Base-by-base conservation (phyloP, 2,113 vertebrate species). In the Benitochromis conjunctus region DNA sequence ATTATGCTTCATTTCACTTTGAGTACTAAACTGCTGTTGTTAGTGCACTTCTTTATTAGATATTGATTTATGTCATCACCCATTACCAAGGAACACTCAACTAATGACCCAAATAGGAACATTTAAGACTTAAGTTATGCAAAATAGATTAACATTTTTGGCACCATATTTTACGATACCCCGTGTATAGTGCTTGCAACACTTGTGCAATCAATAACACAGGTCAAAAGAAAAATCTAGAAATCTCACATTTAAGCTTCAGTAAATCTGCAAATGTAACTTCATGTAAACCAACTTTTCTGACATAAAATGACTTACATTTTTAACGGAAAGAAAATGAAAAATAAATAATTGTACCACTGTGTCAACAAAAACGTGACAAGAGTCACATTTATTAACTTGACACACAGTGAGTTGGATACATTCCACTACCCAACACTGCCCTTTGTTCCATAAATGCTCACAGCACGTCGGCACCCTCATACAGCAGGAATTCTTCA, bases 361-460 rank as follows among this genome's bases (percentile, higher is more conserved):
- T 88, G 84, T 82, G 62, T 81, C 80, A 84, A 66, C 79, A 88
- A 84, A 91, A 80, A 79, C 56, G 82, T 90, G 88, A 91, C 91
- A 69, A 29, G 31, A 26, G 60, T 55, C 62, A 34, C 54, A 76
- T 87, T 82, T 92, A 91, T 91, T 92, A 16, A 19, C 26, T 78
- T 55, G 87, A 16, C 82, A 19, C n/a, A 14, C 82, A 18, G 21
- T 24, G 13, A 62, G 36, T 71, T 78, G 69, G 34, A n/a, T 29
- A 84, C 58, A 88, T 85, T 82, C 79, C 79, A 64, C 9, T 31
- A 19, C 58, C 80, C 69, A 46, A 16, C 29, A 38, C 41, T 46
- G 34, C 62, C 81, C 29, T 84, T 86, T 82, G 76, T 86, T 53
- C 46, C 79, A 41, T 11, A 10, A 84, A 31, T 53, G 51, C 53